phyloP scores from a whole-genome alignment of 2,113 vertebrate genomes.

The Lucifuga dentata region DNA sequence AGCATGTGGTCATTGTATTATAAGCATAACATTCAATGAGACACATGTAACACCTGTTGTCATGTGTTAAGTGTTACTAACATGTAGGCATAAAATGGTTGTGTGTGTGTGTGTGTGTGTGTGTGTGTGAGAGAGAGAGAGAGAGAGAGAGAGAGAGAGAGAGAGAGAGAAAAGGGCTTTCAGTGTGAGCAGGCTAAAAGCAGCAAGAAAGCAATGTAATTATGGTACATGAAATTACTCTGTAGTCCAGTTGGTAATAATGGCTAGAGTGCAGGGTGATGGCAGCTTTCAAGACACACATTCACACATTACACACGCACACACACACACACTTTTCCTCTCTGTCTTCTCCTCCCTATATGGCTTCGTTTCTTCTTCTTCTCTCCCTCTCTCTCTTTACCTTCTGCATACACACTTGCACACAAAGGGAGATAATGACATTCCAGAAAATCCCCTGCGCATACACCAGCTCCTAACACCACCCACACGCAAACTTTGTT shows the following conservation, averaged over 20 bases:
- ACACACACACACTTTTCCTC: neutral
- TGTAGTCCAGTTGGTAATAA: constrained; percentile 34
- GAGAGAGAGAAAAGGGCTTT: constrained; percentile 23
- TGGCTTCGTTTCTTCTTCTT: neutral
- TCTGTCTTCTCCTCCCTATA: neutral
- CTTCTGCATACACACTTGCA: neutral
- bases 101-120: too few relatives aligned
- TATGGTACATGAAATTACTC: constrained; percentile 55
- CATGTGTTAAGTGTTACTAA: constrained; percentile 27
- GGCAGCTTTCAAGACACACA: neutral
- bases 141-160: too few relatives aligned
- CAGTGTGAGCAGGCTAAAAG: constrained; percentile 35
- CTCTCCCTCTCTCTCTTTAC: neutral
- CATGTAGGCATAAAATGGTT: constrained; percentile 17
- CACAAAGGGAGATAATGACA: constrained; percentile 33
- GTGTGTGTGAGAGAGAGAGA: too few relatives aligned
- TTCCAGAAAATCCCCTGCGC: neutral
- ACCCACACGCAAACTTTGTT: constrained; percentile 8
- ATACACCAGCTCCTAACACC: constrained; percentile 6
- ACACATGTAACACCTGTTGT: constrained; percentile 12
- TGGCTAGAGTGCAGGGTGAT: constrained; percentile 30
- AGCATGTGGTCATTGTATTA: constrained; percentile 18
- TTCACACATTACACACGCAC: constrained; percentile 12
- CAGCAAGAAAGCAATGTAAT: constrained; percentile 55
- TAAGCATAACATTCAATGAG: constrained; percentile 16